Evolutionary conservation across 2,888 invertebrate genomes (phyloP).

Genomic region (Acleris laterana): DNA sequence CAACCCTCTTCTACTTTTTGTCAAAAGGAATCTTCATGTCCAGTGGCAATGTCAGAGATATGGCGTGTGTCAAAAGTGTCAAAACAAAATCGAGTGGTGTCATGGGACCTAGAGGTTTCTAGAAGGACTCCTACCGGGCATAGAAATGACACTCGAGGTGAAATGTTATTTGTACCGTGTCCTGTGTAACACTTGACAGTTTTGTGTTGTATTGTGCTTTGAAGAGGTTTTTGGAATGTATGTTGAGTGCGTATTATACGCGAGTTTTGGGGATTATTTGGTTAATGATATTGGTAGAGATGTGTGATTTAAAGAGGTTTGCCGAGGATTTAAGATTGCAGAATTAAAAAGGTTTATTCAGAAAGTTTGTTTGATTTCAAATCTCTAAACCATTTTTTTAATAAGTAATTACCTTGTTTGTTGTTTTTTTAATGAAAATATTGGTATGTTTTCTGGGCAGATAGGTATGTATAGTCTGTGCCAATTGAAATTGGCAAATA

Average conservation of each 20-base stretch:
- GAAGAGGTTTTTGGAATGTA: constrained; percentile 26
- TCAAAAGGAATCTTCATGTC: constrained; percentile 48
- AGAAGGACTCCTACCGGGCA: constrained; percentile 61
- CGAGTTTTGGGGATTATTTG: background rate
- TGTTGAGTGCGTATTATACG: constrained; percentile 20
- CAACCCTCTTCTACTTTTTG: constrained; percentile 61
- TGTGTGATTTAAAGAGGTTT: too few relatives aligned
- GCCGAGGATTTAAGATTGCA: too few relatives aligned
- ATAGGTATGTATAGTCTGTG: too few relatives aligned
- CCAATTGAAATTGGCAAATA: too few relatives aligned
- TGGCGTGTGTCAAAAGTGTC: constrained; percentile 80
- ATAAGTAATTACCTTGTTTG: too few relatives aligned
- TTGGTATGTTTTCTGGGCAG: too few relatives aligned
- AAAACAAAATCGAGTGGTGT: constrained; percentile 81
- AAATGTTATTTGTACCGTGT: constrained; percentile 46
- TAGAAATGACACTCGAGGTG: constrained; percentile 45
- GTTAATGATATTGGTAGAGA: too few relatives aligned
- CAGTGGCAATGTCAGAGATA: constrained; percentile 56
- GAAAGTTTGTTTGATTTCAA: too few relatives aligned
- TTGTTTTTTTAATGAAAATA: too few relatives aligned
- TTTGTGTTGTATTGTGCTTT: constrained; percentile 15
- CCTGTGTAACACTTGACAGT: constrained; percentile 35
- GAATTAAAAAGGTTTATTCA: too few relatives aligned
- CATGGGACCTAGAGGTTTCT: constrained; percentile 63
- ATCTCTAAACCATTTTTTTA: too few relatives aligned